Evolutionary conservation across 2,888 invertebrate genomes (phyloP), one percentile per base, ranked within the genome.

Genomic region (Mongoloraphidia duomilia): DNA sequence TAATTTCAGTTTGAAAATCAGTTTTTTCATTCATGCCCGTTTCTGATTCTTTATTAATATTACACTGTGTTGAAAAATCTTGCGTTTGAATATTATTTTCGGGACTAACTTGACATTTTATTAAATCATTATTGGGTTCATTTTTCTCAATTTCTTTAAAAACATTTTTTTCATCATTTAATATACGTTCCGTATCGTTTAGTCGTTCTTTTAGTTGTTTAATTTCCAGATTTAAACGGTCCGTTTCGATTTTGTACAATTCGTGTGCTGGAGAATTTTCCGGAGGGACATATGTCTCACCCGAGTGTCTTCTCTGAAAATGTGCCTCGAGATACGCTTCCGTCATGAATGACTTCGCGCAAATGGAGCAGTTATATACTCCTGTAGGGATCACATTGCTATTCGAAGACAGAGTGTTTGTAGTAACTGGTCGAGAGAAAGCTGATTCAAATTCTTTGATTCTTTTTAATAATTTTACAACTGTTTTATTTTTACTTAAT

Each of bases 331-430:
- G 68, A 61, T 78, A 82, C 49, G 77, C 71, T 58, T 79, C 74
- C 52, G 79, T 76, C 44, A 80, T 64, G 61, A 83, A 83, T 9
- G 76, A 73, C 65, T 83, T 84, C n/a, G 75, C 73, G 58, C 84
- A 84, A 58, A 74, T 72, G 38, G 65, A 68, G 58, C 84, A 84
- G 70, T 79, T 70, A 50, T 73, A 75, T 39, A 65, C 57, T 33
- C 62, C 58, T 13, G 54, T 17, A 44, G 67, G 66, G 14, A 53
- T 49, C 50, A 54, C 39, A 46, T 13, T n/a, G 41, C 39, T 39
- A 43, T 34, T 51, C 51, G 40, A 26, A 49, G 41, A n/a, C 41
- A 44, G 41, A 45, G 46, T 42, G 44, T 50, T 50, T 42, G 46
- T 45, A 55, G 53, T 39, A 47, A 49, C 39, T 49, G 50, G 39